Evolutionary conservation across 2,888 invertebrate genomes (phyloP).

Genomic region (Tridacna crocea): DNA sequence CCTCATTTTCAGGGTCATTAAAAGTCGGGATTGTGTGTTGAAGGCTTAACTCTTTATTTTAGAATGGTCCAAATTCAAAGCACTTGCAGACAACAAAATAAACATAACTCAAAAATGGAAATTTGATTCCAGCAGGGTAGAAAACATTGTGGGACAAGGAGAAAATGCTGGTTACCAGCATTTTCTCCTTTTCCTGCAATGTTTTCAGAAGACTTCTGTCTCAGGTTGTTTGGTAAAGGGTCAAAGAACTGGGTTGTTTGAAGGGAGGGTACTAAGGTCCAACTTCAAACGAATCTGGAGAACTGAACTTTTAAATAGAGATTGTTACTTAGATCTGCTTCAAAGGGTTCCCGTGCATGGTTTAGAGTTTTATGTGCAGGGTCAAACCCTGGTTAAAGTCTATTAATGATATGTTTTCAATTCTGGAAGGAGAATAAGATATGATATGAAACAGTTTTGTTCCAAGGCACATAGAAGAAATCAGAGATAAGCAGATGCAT

Average conservation of each 20-base stretch:
- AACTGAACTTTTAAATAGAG: conserved; percentile 25
- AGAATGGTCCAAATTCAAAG: no score
- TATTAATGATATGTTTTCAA: conserved; percentile 16
- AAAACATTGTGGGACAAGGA: no score
- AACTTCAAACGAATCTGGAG: conserved; percentile 17
- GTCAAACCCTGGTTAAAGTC: background rate
- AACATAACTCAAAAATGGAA: no score
- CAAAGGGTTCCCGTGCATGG: conserved; percentile 14
- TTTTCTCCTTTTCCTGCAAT: no score
- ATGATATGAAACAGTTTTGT: conserved; percentile 11
- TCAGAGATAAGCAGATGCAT: background rate
- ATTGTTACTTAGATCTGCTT: conserved; percentile 18
- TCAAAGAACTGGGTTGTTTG: background rate
- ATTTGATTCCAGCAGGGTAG: no score
- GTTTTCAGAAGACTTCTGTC: background rate
- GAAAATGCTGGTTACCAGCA: no score
- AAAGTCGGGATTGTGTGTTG: no score
- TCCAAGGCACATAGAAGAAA: background rate
- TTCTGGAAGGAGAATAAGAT: background rate
- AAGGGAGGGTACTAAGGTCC: background rate
- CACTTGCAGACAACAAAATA: no score
- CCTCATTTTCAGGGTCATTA: no score
- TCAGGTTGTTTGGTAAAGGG: background rate
- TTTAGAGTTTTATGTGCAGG: conserved; percentile 22
- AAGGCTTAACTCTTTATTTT: no score